These are phyloP conservation scores for Drosophila eohydei DNA, from an alignment of 2,888 invertebrate genomes.

Conservation along the genomic window DNA sequence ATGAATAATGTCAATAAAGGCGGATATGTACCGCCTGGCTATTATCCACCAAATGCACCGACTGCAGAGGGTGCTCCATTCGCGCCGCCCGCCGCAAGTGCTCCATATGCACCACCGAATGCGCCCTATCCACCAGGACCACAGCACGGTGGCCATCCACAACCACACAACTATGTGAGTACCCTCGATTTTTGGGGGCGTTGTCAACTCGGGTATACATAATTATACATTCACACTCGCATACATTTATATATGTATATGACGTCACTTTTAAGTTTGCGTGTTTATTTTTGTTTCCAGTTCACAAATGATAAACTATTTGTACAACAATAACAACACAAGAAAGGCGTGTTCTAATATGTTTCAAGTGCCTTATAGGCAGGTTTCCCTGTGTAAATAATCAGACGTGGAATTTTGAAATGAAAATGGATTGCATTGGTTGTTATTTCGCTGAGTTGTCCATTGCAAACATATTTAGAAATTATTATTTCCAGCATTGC, in stretches of 20 bases:
- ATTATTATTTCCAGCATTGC: too few species aligned
- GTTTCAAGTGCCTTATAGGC: not conserved
- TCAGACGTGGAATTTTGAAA: too few species aligned
- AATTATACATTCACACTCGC: not conserved
- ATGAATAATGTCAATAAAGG: slow-evolving; percentile 82
- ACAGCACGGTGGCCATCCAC: slow-evolving; percentile 18
- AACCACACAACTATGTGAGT: slow-evolving; percentile 77
- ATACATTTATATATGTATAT: not conserved
- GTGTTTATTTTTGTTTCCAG: not conserved
- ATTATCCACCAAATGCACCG: slow-evolving; percentile 70
- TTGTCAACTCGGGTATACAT: slow-evolving; percentile 7
- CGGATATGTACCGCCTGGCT: slow-evolving; percentile 82
- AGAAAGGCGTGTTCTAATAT: not conserved
- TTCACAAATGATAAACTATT: not conserved
- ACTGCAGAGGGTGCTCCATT: slow-evolving; percentile 55
- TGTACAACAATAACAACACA: too few species aligned
- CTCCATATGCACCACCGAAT: slow-evolving; percentile 36
- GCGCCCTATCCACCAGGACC: slow-evolving; percentile 32
- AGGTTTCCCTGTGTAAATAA: not conserved
- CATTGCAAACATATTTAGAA: too few species aligned
- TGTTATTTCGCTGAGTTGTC: too few species aligned
- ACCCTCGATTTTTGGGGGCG: slow-evolving; percentile 22
- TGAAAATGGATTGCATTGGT: too few species aligned
- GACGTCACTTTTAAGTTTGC: slow-evolving; percentile 18
- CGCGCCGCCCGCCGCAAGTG: not conserved